Evolutionary conservation across 2,113 vertebrate species (phyloP).

Genomic region (Henicopernis longicauda): DNA sequence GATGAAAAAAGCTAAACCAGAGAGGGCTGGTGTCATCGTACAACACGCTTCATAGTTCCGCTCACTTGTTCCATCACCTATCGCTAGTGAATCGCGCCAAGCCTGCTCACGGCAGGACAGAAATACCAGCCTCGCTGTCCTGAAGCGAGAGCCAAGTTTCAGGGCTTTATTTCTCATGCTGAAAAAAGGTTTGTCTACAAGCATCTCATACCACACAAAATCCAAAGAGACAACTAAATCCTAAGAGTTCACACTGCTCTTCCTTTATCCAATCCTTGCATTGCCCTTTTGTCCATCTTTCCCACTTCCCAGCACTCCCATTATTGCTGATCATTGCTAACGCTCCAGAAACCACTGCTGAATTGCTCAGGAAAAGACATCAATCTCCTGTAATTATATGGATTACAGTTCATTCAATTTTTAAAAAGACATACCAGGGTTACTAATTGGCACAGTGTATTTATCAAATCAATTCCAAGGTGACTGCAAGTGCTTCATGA

Average conservation of each 20-base stretch:
- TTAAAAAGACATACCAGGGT: neutral
- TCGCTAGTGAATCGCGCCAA: rapidly evolving
- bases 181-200: neutral
- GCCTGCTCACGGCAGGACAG: neutral
- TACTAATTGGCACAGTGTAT: neutral
- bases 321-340: neutral
- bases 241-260: neutral
- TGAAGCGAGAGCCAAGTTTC: neutral
- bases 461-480: neutral
- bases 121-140: neutral
- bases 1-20: neutral
- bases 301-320: neutral
- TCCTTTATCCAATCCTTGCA: neutral
- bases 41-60: neutral
- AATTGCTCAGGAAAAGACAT: neutral
- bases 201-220: neutral
- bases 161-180: neutral
- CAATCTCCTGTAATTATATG: neutral
- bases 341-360: neutral
- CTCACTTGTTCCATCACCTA: neutral
- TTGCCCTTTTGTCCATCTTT: too few species aligned
- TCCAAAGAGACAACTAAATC: neutral
- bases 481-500: neutral
- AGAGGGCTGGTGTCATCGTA: neutral
- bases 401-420: neutral